Evolutionary conservation across 2,888 invertebrate genomes (phyloP), one percentile per base, ranked within the genome.

Genomic region (Atethmia centrago): DNA sequence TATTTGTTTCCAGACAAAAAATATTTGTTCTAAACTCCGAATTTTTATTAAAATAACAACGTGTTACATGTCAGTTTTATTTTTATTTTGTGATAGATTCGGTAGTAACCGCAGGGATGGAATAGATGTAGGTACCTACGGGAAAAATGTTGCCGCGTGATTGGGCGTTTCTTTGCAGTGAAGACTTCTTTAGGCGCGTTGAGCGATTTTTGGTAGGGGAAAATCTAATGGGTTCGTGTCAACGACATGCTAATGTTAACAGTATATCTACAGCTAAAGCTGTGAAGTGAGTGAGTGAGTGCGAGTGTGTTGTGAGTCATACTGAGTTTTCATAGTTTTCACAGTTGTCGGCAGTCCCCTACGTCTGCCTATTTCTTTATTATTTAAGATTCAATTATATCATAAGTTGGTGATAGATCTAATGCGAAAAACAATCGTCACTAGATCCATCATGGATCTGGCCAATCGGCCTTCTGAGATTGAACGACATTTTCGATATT

Each of bases 11-110:
- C 31, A 16, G 47, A 55, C 63, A 62, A 77, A 80, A 80, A 83
- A 77, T 69, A 64, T 77, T 66, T 51, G 55, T 47, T 47, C 28
- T 21, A 25, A 12, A 51, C 62, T 63, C 25, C 40, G 21, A 49
- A 1, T 63, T 79, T 81, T 75, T 79, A 69, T 79, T 62, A 64
- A 79, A 81, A 79, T 69, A 71, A 69, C 75, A 79, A 56, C 59
- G 31, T 71, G 70, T 74, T 51, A 68, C 55, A 66, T 59, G 55
- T 55, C 55, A 58, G 70, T 59, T 74, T 70, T 28, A 5, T 51
- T 61, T 69, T 68, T 70, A 53, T 80, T 59, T 80, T 63, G 25
- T 56, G 40, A 40, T 67, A 61, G 45, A 58, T 68, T 71, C 25
- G 36, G 9, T 42, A n/a, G 67, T 67, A 51, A 65, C 68, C 56